A percentile compares a stretch with the other conserved stretches of the same genome.
These are phyloP conservation scores for Pitta sordida DNA, from an alignment of 2,113 vertebrate species.

Conservation along the genomic window DNA sequence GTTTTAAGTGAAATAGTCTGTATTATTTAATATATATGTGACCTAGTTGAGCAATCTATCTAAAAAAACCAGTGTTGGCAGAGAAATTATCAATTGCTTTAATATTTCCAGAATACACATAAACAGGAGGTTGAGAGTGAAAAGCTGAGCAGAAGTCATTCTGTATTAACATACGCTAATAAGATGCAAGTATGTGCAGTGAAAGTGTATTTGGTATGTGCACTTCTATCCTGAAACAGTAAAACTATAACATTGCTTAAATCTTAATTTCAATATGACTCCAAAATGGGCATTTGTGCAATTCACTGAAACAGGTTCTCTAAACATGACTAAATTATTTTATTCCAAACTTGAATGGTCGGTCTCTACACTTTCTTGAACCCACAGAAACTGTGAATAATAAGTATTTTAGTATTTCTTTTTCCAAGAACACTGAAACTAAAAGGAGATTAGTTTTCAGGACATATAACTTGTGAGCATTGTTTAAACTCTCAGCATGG, in stretches of 20 bases:
- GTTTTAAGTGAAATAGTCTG: conserved; percentile 8
- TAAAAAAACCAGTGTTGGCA: not conserved
- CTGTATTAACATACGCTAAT: not conserved
- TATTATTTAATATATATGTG: conserved; percentile 47
- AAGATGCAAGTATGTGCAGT: not conserved
- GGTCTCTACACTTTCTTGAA: not conserved
- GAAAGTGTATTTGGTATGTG: not conserved
- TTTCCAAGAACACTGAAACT: not conserved
- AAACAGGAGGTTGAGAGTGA: not conserved
- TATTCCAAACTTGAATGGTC: not conserved
- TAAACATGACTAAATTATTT: not conserved
- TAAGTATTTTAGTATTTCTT: not conserved
- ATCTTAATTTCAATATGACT: not conserved
- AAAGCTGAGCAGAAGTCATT: not conserved
- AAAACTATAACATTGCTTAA: not conserved
- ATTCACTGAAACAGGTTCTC: not conserved
- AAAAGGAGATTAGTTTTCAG: not conserved
- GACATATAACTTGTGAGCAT: not conserved
- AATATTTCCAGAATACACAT: not conserved
- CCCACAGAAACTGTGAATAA: not conserved
- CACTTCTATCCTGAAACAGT: not conserved
- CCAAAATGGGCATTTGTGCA: not conserved
- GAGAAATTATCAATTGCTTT: not conserved
- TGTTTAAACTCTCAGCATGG: not conserved
- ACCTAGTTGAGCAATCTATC: conserved; percentile 6